phyloP scores from a whole-genome alignment of 2,888 invertebrate species.

The Strigamia crassipes region DNA sequence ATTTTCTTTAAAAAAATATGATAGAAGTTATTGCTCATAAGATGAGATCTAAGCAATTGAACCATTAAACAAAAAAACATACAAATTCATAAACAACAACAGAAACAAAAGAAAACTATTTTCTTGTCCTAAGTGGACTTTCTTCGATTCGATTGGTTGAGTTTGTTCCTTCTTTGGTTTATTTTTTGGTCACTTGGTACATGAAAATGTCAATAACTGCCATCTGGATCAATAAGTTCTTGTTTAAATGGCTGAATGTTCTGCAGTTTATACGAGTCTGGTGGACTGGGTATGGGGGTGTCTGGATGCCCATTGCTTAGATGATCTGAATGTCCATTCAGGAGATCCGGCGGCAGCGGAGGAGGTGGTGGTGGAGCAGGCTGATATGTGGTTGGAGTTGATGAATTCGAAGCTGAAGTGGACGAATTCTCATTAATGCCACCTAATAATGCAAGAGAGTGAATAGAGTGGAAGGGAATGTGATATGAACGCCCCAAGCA shows the following conservation, averaged over 20 bases:
- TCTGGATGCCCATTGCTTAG: constrained; percentile 51
- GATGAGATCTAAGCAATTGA: too few species aligned
- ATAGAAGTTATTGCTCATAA: too few species aligned
- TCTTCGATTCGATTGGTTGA: too few species aligned
- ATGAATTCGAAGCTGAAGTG: not conserved
- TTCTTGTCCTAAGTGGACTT: too few species aligned
- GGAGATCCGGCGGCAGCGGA: constrained; percentile 48
- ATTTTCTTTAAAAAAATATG: too few species aligned
- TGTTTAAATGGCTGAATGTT: constrained; percentile 51
- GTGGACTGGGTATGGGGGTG: constrained; percentile 51
- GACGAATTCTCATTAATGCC: constrained; percentile 25
- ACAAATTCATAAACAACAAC: too few species aligned
- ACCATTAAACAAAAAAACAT: too few species aligned
- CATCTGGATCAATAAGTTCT: constrained; percentile 50
- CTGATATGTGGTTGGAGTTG: constrained; percentile 13
- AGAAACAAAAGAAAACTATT: too few species aligned
- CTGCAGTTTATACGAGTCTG: constrained; percentile 49
- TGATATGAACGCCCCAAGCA: not conserved
- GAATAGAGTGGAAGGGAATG: not conserved
- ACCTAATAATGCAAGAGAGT: constrained; percentile 14
- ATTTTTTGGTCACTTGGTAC: not conserved
- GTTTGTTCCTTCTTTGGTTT: not conserved
- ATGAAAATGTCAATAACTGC: constrained; percentile 43
- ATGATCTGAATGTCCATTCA: constrained; percentile 50
- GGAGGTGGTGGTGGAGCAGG: not conserved